Evolutionary conservation across 2,113 vertebrate genomes (phyloP), one percentile per base, ranked within the genome.

Genomic region (Syngnathoides biaculeatus): DNA sequence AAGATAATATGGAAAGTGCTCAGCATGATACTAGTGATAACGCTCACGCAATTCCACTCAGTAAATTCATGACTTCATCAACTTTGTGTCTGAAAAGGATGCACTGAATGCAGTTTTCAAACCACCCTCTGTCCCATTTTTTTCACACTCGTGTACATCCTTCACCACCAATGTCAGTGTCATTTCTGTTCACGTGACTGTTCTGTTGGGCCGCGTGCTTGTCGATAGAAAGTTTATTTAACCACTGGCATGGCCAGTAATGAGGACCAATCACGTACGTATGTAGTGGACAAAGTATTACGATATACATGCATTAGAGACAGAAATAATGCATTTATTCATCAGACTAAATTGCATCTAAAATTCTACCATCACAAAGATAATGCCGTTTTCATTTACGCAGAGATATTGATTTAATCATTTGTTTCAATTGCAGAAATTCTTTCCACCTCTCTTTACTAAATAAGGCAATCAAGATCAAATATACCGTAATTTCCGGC

Each of bases 41-140:
- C 71, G 55, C 61, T 74, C 42, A 56, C 50, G 70, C 68, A 2
- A n/a, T 24, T 66, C 66, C 72, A 67, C 42, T 40, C 59, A 22
- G 27, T n/a, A 20, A 59, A 71, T 58, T 77, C 27, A 30, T 0
- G 8, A 75, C 27, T 79, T 65, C n/a, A 82, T 77, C 7, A 48
- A 77, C 69, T 79, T 69, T 75, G 58, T 60, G 38, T 71, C 58
- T 67, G 56, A 62, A 80, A 81, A 82, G 68, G 68, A 86, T 67
- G 75, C 75, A 65, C 68, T 69, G 52, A 76, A 80, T 45, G 45
- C 27, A 69, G 62, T 15, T 78, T 79, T 79, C 65, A 15, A 22
- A 22, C 9, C 10, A 17, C 39, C 35, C 9, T n/a, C 65, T 6
- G 22, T 17, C 7, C 13, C 9, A 2, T 26, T 50, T 22, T 20